Conservation (phyloP, 2,797 vertebrate species). For the Huso huso region DNA sequence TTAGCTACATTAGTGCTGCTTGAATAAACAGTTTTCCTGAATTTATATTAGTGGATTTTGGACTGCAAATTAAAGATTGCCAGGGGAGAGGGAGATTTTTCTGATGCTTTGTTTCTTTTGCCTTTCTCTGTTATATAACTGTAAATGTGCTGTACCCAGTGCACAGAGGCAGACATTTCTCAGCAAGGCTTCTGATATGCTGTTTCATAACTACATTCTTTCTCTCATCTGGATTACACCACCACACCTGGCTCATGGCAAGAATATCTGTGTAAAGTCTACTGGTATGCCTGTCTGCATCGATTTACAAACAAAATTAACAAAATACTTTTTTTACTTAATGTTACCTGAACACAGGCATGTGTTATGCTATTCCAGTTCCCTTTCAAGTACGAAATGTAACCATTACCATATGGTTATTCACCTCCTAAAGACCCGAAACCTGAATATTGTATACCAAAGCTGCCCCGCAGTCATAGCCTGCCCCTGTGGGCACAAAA, state of each 20-base stretch:
- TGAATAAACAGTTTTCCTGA: constrained; percentile 29
- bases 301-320: too few species aligned
- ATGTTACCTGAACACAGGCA: too few species aligned
- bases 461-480: too few species aligned
- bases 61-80: constrained; percentile 32
- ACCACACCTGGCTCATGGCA: not conserved
- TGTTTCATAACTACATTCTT: constrained; percentile 41
- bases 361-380: too few species aligned
- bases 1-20: constrained; percentile 39
- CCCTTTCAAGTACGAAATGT: too few species aligned
- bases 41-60: constrained; percentile 40
- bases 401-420: too few species aligned
- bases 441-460: too few species aligned
- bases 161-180: constrained; percentile 27
- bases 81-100: constrained; percentile 20
- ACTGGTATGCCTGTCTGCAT: too few species aligned
- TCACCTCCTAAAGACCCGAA: too few species aligned
- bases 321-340: too few species aligned
- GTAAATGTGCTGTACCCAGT: constrained; percentile 19
- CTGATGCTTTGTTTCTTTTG: constrained; percentile 25
- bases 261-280: too few species aligned
- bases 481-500: too few species aligned
- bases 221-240: constrained; percentile 36
- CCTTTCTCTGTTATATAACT: not conserved
- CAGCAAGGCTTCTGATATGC: constrained; percentile 31